Evolutionary conservation across 2,113 vertebrate species (phyloP).

Genomic region (Strix uralensis): DNA sequence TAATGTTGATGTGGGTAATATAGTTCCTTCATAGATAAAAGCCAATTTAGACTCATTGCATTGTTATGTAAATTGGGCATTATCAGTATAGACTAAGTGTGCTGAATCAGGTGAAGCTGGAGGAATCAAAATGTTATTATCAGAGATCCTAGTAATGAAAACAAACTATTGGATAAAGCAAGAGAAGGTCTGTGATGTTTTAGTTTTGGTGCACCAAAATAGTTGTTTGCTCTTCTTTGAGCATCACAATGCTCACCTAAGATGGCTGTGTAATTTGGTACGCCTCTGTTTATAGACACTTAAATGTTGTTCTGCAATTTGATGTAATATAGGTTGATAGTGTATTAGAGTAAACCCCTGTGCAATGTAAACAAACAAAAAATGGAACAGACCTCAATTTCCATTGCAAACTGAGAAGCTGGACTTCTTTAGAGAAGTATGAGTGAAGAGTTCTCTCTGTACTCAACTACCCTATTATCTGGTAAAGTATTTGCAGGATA

Average conservation of each 20-base stretch:
- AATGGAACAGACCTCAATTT: background rate
- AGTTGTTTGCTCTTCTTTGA: background rate
- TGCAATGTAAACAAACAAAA: background rate
- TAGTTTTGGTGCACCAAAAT: background rate
- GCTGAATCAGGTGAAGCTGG: background rate
- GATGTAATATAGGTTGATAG: background rate
- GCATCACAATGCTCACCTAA: background rate
- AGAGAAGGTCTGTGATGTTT: background rate
- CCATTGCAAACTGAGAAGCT: background rate
- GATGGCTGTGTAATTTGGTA: background rate
- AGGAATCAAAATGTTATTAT: background rate
- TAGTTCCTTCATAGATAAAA: background rate
- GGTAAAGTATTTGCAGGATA: background rate
- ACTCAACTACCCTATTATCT: background rate
- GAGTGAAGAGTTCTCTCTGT: background rate
- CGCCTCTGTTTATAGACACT: background rate
- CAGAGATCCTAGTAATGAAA: background rate
- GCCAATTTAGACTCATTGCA: background rate
- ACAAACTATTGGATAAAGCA: background rate
- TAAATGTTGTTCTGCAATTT: background rate
- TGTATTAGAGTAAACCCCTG: background rate
- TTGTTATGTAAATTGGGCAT: background rate
- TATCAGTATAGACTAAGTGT: background rate
- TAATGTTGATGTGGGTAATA: background rate
- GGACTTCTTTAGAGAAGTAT: background rate